Conservation (phyloP, 2,113 vertebrate species). For the Gymnarchus niloticus region DNA sequence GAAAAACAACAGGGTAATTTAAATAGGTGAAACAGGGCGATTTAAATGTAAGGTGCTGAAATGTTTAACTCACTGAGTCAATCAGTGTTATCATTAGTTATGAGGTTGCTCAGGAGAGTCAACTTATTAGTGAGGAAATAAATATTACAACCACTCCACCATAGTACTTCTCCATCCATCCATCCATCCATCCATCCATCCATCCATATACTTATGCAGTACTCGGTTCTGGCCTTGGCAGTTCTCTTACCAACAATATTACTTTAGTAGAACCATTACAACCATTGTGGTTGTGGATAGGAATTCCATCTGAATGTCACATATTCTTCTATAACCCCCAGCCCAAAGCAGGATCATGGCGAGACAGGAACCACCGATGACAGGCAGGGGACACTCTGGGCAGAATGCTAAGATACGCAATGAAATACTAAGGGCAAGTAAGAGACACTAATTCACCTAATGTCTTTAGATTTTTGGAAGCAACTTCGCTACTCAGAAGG, state of each 20-base stretch:
- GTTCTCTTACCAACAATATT: background rate
- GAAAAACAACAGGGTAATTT: no score
- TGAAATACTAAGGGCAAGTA: background rate
- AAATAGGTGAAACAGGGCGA: no score
- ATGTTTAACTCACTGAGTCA: no score
- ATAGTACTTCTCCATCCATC: background rate
- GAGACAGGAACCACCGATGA: no score
- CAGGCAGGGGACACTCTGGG: no score
- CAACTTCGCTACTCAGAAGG: background rate
- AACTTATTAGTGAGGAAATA: background rate
- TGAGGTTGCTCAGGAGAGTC: background rate
- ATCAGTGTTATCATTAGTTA: no score
- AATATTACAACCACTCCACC: no score
- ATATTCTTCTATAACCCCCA: background rate
- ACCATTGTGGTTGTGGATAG: background rate
- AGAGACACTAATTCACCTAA: background rate
- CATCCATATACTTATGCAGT: background rate
- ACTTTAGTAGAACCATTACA: background rate
- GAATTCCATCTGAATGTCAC: background rate
- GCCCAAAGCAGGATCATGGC: no score
- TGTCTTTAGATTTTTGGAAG: background rate
- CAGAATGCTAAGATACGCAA: background rate
- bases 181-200: background rate
- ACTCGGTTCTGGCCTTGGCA: background rate
- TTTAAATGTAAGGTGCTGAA: no score